phyloP scores from a whole-genome alignment of 2,888 invertebrate species.

The Drosophila nr. fundita region DNA sequence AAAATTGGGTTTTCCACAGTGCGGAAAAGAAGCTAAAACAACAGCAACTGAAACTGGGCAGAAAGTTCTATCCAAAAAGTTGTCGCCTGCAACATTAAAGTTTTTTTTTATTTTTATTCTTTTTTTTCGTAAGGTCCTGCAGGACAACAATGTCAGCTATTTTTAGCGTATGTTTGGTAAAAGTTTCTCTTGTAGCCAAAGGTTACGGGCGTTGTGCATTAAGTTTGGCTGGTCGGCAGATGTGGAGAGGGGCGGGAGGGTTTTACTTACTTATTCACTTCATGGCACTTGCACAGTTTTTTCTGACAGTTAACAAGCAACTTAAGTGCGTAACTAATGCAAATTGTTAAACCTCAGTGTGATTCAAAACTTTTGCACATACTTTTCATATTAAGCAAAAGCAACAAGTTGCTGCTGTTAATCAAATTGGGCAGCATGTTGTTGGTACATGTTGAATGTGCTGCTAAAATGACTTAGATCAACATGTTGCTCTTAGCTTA shows the following conservation, averaged over 20 bases:
- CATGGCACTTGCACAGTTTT: conserved; percentile 18
- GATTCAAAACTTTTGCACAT: conserved; percentile 17
- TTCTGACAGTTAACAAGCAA: conserved; percentile 48
- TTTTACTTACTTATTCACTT: conserved; percentile 38
- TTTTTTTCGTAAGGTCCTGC: conserved; percentile 18
- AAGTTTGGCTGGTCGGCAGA: conserved; percentile 6
- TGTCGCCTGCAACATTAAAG: conserved; percentile 59
- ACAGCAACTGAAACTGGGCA: conserved; percentile 23
- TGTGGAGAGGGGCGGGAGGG: too few relatives aligned
- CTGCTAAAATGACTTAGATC: not conserved
- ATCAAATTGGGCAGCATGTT: conserved; percentile 10
- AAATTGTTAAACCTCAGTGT: conserved; percentile 16
- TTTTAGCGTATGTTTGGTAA: conserved; percentile 39
- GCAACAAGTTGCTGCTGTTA: conserved; percentile 29
- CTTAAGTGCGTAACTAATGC: conserved; percentile 39
- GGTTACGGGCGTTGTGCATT: conserved; percentile 50
- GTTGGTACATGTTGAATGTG: not conserved
- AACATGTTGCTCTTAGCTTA: conserved; percentile 7
- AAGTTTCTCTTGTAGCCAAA: conserved; percentile 40
- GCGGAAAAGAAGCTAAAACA: conserved; percentile 34
- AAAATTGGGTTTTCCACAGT: conserved; percentile 20
- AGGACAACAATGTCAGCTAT: conserved; percentile 50
- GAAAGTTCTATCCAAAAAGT: conserved; percentile 52
- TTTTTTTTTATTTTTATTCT: conserved; percentile 1
- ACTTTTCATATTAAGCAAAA: conserved; percentile 3